phyloP scores from a whole-genome alignment of 2,888 invertebrate species.

The Cheilosia pagana region DNA sequence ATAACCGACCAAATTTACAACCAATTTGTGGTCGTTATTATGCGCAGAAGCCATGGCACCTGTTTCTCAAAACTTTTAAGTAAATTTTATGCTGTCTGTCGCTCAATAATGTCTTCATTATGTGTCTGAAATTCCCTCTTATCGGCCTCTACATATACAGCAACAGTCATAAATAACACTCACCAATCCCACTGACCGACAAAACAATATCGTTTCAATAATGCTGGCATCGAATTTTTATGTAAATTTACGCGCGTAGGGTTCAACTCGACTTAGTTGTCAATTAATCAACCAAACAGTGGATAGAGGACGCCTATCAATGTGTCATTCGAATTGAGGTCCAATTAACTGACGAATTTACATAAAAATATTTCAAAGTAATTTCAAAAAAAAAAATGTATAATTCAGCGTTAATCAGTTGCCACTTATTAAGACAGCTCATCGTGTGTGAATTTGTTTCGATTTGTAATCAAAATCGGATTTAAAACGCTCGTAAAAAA shows the following conservation, averaged over 20 bases:
- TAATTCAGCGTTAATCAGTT: slow-evolving; percentile 6
- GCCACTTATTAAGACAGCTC: neutral
- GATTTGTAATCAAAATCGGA: slow-evolving; percentile 28
- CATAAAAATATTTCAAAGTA: slow-evolving; percentile 1
- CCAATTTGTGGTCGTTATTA: slow-evolving; percentile 17
- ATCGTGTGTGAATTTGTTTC: neutral
- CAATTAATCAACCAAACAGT: slow-evolving; percentile 16
- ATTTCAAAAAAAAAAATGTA: neutral
- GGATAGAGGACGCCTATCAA: neutral
- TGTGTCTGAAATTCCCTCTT: slow-evolving; percentile 15
- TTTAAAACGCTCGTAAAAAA: slow-evolving; percentile 14
- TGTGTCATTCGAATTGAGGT: slow-evolving; percentile 9
- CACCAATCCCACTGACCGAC: neutral
- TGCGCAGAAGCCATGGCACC: slow-evolving; percentile 36
- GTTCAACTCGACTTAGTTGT: slow-evolving; percentile 21
- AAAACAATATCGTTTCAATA: neutral
- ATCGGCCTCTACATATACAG: neutral
- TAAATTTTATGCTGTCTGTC: slow-evolving; percentile 23
- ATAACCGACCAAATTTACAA: slow-evolving; percentile 25
- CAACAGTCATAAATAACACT: slow-evolving; percentile 12
- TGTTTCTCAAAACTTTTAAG: neutral
- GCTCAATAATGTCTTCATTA: slow-evolving; percentile 11
- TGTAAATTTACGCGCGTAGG: slow-evolving; percentile 27
- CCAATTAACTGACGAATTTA: slow-evolving; percentile 20
- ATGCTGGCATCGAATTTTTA: slow-evolving; percentile 19